phyloP scores from a whole-genome alignment of 2,797 vertebrate genomes.

The Dipus sagitta region DNA sequence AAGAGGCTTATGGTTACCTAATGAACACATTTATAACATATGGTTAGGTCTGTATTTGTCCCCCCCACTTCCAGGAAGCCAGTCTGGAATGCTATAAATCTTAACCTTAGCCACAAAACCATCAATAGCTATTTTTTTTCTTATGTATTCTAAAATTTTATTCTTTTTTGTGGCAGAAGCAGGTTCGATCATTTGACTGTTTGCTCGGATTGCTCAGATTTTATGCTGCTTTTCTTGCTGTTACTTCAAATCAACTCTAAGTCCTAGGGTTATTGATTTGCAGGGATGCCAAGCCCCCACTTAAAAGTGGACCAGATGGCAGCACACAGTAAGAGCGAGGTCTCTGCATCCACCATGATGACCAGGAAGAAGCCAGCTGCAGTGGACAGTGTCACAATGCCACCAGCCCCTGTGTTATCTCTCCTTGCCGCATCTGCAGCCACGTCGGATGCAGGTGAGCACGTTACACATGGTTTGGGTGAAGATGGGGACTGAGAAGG shows the following conservation, averaged over 20 bases:
- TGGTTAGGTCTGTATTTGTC: neutral
- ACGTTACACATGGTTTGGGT: neutral
- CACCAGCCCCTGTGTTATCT: slow-evolving; percentile 86
- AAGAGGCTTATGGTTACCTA: neutral
- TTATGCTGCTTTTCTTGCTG: slow-evolving; percentile 24
- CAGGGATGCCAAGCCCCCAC: slow-evolving; percentile 88
- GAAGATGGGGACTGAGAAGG: neutral
- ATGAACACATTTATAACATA: no score
- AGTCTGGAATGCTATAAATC: neutral
- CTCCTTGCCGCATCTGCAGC: slow-evolving; percentile 88
- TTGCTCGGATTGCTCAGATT: neutral
- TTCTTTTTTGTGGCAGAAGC: neutral
- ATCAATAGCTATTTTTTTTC: neutral
- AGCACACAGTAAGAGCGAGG: slow-evolving; percentile 88
- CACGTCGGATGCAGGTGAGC: slow-evolving; percentile 88
- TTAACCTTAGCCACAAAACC: slow-evolving; percentile 20
- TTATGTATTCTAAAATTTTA: neutral
- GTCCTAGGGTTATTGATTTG: slow-evolving; percentile 66
- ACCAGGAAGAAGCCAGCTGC: slow-evolving; percentile 90
- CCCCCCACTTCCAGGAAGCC: neutral
- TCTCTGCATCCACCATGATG: slow-evolving; percentile 85
- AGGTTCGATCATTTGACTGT: slow-evolving; percentile 9
- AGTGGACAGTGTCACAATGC: slow-evolving; percentile 86
- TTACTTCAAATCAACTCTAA: slow-evolving; percentile 56
- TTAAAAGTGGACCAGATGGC: slow-evolving; percentile 89